Base-by-base conservation (phyloP, 1,140 invertebrate genomes). In the Mya arenaria region DNA sequence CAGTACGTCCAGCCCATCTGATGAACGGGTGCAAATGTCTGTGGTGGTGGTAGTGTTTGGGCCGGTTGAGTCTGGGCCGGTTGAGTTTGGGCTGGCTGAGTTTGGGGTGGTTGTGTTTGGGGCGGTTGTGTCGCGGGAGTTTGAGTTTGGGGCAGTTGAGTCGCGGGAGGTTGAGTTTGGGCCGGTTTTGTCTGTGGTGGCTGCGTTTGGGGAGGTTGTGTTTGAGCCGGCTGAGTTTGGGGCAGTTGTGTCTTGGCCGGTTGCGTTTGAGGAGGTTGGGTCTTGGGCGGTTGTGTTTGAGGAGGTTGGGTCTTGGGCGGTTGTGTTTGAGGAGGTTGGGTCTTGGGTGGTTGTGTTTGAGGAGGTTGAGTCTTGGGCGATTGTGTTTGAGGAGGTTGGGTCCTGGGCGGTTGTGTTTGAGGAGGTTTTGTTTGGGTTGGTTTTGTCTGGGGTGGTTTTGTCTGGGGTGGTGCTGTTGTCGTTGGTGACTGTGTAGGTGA, bases 1-100 rank as follows among this genome's bases (percentile, higher is more conserved):
- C 87, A 88, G 0, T 69, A 23, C 13, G 84, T 79, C 87, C 87
- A 88, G 6, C 85, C 87, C 17, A 28, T 13, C 4, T 74, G 52
- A 36, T 75, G 30, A 32, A 71, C 62, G 4, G 55, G 28, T 62
- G 66, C 36, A n/a, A n/a, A n/a, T 48, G 56, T 62, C 19, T 41
- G 19, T 17, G 37, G 36, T 19, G 55, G 32, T 55, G n/a, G 69
- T 32, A 30, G 6, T 19, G 63, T 62, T 71, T 34, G 52, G n/a
- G 55, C 71, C 1, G 71, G 17, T 34, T 48, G 3, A 37, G 25
- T 13, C 19, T 32, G 28, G 77, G 56, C n/a, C 32, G 1, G 30
- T 4, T 39, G 78, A 19, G 48, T 68, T 63, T 55, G 68, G 55
- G 13, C 32, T n/a, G 19, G 58, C 28, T 2, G 52, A 58, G 13